Conservation (phyloP, 2,888 invertebrate genomes). For the Acanthosepion pharaonis region DNA sequence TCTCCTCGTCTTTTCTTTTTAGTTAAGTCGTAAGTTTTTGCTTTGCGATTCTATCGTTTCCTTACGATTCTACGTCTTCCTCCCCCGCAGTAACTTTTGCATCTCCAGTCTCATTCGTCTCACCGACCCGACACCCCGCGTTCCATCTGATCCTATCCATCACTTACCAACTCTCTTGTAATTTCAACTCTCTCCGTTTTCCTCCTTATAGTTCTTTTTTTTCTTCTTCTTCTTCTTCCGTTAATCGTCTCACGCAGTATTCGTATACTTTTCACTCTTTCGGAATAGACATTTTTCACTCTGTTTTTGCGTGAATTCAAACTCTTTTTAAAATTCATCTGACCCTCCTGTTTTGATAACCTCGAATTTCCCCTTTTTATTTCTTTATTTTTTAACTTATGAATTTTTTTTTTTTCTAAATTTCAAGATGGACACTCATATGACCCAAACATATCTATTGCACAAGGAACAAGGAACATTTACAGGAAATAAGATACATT, state of each 20-base stretch:
- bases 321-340: too few relatives aligned
- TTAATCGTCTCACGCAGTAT: too few relatives aligned
- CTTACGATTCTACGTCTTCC: background rate
- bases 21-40: background rate
- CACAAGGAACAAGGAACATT: background rate
- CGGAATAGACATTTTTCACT: background rate
- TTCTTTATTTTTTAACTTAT: too few relatives aligned
- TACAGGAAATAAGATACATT: background rate
- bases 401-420: too few relatives aligned
- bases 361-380: too few relatives aligned
- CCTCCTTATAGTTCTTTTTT: background rate
- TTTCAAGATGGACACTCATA: too few relatives aligned
- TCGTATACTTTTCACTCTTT: background rate
- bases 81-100: background rate
- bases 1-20: background rate
- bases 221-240: background rate
- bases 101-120: background rate
- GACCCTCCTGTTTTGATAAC: too few relatives aligned
- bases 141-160: background rate
- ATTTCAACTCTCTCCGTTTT: background rate
- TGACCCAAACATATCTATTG: too few relatives aligned
- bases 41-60: background rate
- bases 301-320: background rate
- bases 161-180: background rate
- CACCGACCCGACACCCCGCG: accelerated